Evolutionary conservation across 2,888 invertebrate genomes (phyloP).

Genomic region (Toxonevra muliebris): DNA sequence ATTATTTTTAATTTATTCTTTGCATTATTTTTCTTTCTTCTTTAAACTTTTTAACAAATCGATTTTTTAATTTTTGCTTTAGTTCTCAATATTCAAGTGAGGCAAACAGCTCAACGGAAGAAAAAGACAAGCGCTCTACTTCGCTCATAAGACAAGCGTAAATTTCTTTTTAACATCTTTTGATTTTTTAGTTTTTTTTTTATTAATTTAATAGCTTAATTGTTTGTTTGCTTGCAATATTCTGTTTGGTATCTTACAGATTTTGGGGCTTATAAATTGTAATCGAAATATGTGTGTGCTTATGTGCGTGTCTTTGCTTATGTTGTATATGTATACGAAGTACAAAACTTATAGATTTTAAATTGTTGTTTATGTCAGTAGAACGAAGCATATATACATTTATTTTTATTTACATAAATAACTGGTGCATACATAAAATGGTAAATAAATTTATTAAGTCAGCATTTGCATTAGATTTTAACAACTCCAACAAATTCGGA

Average conservation of each 20-base stretch:
- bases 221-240: constrained; percentile 14
- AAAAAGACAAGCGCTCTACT: constrained; percentile 49
- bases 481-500: no score
- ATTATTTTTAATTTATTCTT: constrained; percentile 23
- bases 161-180: constrained; percentile 44
- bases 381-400: no score
- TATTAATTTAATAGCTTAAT: constrained; percentile 34
- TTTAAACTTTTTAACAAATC: constrained; percentile 21
- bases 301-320: neutral
- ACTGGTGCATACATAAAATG: no score
- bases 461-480: no score
- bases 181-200: constrained; percentile 28
- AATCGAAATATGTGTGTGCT: neutral
- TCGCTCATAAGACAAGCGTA: constrained; percentile 55
- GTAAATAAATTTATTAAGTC: no score
- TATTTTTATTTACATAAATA: no score
- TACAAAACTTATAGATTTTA: no score
- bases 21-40: constrained; percentile 12
- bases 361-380: no score
- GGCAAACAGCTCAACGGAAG: constrained; percentile 49
- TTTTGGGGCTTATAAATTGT: neutral
- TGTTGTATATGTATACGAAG: neutral
- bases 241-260: neutral
- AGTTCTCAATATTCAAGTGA: constrained; percentile 49
- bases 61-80: constrained; percentile 45